Conservation (phyloP, 2,113 vertebrate species). For the Bubo blakistoni region DNA sequence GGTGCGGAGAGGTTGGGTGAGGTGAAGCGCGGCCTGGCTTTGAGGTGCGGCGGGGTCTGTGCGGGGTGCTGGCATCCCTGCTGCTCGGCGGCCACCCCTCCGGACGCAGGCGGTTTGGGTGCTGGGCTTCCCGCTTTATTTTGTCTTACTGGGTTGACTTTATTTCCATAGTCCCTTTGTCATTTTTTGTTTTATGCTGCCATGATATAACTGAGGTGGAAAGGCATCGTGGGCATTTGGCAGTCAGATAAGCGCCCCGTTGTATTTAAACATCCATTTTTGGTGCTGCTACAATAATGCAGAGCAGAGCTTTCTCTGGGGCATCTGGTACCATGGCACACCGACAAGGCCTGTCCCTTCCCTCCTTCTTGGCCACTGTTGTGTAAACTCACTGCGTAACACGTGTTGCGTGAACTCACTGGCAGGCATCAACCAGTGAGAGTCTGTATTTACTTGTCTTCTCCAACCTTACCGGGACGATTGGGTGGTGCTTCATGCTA, state of each 20-base stretch:
- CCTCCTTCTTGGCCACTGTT: background rate
- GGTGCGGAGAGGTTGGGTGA: background rate
- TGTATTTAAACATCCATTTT: conserved; percentile 4
- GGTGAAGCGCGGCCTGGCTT: background rate
- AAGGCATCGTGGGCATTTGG: background rate
- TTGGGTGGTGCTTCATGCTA: background rate
- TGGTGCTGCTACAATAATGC: background rate
- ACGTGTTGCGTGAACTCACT: background rate
- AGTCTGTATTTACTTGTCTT: background rate
- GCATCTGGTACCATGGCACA: background rate
- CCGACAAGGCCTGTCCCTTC: background rate
- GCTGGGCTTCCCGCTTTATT: background rate
- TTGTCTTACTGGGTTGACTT: background rate
- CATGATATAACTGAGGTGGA: background rate
- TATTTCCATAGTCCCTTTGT: background rate
- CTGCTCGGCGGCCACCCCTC: background rate
- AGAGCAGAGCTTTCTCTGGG: background rate
- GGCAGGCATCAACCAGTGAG: background rate
- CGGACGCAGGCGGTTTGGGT: background rate
- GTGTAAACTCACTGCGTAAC: background rate
- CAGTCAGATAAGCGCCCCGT: background rate
- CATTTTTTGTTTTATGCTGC: background rate
- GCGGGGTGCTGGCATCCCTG: background rate
- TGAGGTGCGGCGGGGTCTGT: background rate
- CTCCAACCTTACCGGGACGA: background rate